phyloP scores from a whole-genome alignment of 2,888 invertebrate genomes.

The Cinara cedri region DNA sequence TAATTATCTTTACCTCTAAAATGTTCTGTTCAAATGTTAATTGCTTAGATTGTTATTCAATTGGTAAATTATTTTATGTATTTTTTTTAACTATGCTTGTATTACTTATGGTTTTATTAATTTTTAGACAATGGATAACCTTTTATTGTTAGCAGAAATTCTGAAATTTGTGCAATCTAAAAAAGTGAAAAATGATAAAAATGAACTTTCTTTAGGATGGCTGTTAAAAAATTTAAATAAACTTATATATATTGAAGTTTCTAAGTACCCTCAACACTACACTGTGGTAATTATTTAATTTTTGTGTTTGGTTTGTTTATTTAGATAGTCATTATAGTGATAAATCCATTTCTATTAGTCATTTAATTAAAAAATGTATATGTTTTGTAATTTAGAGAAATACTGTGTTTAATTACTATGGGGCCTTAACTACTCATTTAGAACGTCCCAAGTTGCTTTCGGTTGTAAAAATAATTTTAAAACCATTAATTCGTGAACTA shows the following conservation, averaged over 20 bases:
- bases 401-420: slow-evolving; percentile 82
- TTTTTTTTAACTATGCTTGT: too few relatives aligned
- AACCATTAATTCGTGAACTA: slow-evolving; percentile 81
- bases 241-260: slow-evolving; percentile 79
- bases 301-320: background rate
- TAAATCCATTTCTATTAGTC: background rate
- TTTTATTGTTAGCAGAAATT: slow-evolving; percentile 74
- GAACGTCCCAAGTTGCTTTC: slow-evolving; percentile 68
- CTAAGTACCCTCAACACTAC: slow-evolving; percentile 72
- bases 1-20: slow-evolving; percentile 31
- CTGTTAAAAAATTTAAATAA: slow-evolving; percentile 75
- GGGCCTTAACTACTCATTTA: slow-evolving; percentile 74
- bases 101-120: too few relatives aligned
- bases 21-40: too few relatives aligned
- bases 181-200: slow-evolving; percentile 62
- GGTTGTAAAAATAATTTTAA: slow-evolving; percentile 73
- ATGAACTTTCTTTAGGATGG: slow-evolving; percentile 73
- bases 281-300: slow-evolving; percentile 71
- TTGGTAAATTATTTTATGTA: too few relatives aligned
- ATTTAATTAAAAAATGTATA: background rate
- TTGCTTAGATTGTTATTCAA: too few relatives aligned
- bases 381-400: slow-evolving; percentile 69
- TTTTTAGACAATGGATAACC: slow-evolving; percentile 70
- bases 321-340: background rate
- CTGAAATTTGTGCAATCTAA: slow-evolving; percentile 60